Conservation (phyloP, 2,113 vertebrate species). For the Hypomesus transpacificus region DNA sequence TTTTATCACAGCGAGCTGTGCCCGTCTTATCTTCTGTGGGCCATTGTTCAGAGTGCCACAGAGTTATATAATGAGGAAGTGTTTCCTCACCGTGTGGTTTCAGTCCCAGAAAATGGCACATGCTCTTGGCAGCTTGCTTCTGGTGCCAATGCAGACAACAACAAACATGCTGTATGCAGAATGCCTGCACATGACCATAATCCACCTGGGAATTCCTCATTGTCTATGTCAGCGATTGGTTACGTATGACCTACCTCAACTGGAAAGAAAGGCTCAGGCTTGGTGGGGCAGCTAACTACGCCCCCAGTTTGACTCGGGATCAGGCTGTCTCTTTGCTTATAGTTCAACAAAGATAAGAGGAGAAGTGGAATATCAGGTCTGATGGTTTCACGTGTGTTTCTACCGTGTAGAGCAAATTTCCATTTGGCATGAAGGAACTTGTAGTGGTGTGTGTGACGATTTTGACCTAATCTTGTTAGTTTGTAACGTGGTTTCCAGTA, state of each 20-base stretch:
- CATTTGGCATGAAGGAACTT: neutral
- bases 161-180: slow-evolving; percentile 8
- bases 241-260: too few relatives aligned
- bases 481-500: neutral
- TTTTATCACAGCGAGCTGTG: slow-evolving; percentile 8
- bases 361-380: neutral
- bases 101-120: slow-evolving; percentile 31
- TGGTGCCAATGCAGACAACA: neutral
- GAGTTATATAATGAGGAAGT: slow-evolving; percentile 30
- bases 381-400: neutral
- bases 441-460: neutral
- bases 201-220: slow-evolving; percentile 7
- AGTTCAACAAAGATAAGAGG: slow-evolving; percentile 5
- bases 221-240: neutral
- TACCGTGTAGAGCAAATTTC: neutral
- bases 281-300: neutral
- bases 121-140: neutral
- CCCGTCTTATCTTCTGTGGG: slow-evolving; percentile 18
- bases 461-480: neutral
- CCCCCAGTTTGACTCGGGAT: slow-evolving; percentile 6
- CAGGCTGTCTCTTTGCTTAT: neutral
- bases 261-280: neutral
- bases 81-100: slow-evolving; percentile 16
- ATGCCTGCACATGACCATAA: slow-evolving; percentile 10
- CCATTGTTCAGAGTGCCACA: slow-evolving; percentile 13